Conservation (phyloP, 2,113 vertebrate genomes). For the Enhydra lutris region DNA sequence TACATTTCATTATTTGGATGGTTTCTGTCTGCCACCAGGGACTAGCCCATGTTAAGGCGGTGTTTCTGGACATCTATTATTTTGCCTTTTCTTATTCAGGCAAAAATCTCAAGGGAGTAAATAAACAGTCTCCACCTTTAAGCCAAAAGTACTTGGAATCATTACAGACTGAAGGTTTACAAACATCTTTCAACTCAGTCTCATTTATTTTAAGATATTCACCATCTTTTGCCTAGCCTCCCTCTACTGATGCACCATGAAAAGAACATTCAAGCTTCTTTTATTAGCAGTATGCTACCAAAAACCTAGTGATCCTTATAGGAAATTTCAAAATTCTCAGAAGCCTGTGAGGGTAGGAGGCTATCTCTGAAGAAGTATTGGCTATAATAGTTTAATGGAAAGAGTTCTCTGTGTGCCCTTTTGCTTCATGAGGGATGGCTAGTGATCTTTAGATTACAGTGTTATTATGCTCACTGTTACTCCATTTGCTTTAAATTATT, state of each 20-base stretch:
- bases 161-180: constrained; percentile 52
- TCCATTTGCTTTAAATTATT: constrained; percentile 51
- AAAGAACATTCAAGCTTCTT: constrained; percentile 12
- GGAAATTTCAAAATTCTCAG: constrained; percentile 35
- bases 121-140: constrained; percentile 53
- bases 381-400: constrained; percentile 38
- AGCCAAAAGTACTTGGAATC: constrained; percentile 65
- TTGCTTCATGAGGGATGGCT: constrained; percentile 27
- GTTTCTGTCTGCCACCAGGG: constrained; percentile 61
- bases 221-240: constrained; percentile 9
- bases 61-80: constrained; percentile 63
- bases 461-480: neutral
- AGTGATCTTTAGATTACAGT: neutral
- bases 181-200: constrained; percentile 46
- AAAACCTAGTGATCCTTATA: neutral
- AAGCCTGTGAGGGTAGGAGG: constrained; percentile 25
- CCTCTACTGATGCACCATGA: neutral
- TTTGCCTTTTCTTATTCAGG: constrained; percentile 59
- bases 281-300: neutral
- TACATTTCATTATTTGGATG: constrained; percentile 49
- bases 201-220: constrained; percentile 50
- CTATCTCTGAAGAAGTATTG: neutral
- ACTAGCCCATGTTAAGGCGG: constrained; percentile 71
- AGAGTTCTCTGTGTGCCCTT: constrained; percentile 30
- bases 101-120: constrained; percentile 63